phyloP scores from a whole-genome alignment of 2,888 invertebrate species.

The Drosophila fungiperda region DNA sequence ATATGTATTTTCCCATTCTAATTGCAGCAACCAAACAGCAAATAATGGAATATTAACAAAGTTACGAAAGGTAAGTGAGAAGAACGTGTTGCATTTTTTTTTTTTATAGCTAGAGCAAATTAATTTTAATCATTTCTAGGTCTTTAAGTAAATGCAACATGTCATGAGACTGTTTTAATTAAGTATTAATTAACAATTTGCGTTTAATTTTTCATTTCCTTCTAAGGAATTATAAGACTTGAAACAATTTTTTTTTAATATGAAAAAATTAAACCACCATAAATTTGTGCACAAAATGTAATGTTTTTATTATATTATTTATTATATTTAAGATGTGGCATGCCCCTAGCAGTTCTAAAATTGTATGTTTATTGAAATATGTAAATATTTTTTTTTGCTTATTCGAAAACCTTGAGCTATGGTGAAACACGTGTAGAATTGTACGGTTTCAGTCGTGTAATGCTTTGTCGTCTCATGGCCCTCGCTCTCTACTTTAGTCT shows the following conservation, averaged over 20 bases:
- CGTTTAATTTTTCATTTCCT: not conserved
- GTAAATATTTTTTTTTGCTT: slow-evolving; percentile 1
- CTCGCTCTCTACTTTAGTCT: slow-evolving; percentile 1
- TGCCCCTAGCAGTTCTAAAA: not conserved
- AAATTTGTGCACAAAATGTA: not conserved
- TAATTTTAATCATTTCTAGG: not conserved
- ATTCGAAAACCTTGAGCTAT: slow-evolving; percentile 49
- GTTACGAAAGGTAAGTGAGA: slow-evolving; percentile 60
- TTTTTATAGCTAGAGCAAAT: not conserved
- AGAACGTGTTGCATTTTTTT: too few relatives aligned
- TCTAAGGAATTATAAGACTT: not conserved
- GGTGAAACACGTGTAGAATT: slow-evolving; percentile 26
- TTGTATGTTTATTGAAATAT: not conserved
- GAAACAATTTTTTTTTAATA: not conserved
- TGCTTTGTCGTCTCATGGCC: slow-evolving; percentile 42
- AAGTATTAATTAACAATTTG: not conserved
- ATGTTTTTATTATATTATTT: not conserved
- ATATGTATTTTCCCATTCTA: slow-evolving; percentile 44
- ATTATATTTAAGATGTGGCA: not conserved
- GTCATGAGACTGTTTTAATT: not conserved
- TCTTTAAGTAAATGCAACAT: not conserved
- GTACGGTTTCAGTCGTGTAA: slow-evolving; percentile 50
- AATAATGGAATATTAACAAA: slow-evolving; percentile 74
- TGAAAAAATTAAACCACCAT: not conserved
- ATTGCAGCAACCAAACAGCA: slow-evolving; percentile 65